Base-by-base conservation (phyloP, 2,797 vertebrate genomes). In the Percopsis omiscomaycus region DNA sequence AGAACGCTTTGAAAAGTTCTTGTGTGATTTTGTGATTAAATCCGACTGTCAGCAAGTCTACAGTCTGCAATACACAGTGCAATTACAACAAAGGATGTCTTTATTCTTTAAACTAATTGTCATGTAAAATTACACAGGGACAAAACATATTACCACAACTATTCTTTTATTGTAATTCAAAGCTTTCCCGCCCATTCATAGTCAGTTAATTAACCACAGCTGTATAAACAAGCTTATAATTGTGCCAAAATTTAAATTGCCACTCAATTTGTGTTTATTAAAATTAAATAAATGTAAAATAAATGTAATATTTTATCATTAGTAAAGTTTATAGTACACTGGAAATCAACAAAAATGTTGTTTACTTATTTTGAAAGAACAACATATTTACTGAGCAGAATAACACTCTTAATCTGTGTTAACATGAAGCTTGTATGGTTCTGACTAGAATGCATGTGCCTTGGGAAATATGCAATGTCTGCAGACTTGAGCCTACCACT, bases 151-250 rank as follows among this genome's bases (percentile, higher is more conserved):
- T 73, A 61, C 29, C 29, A 5, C 58, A 48, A 50, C 15, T 3
- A 12, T 1, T 14, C 44, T 62, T 63, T 62, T 76, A n/a, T 70
- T 47, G 37, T 42, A 42, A 28, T 4, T 47, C 29, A 30, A 55
- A 30, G 63, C 60, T 46, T 60, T 62, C 46, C 59, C 52, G 59
- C 60, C 47, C 66, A 30, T 77, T 70, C 70, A 84, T 78, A 81
- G 63, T 57, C 66, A 64, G 52, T 59, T 64, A 63, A 45, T 65
- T 78, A 69, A 73, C 54, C 66, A 45, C 32, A 63, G 66, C 55
- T 72, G 49, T 66, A 9, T 42, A 70, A 86, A 82, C 55, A 80
- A 47, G 57, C 15, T 51, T 42, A 47, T 68, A 69, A 77, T 69
- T 69, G 74, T 53, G 59, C 53, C 49, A 55, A 53, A 37, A 64